phyloP scores from a whole-genome alignment of 2,888 invertebrate genomes.

The Nomada flava region DNA sequence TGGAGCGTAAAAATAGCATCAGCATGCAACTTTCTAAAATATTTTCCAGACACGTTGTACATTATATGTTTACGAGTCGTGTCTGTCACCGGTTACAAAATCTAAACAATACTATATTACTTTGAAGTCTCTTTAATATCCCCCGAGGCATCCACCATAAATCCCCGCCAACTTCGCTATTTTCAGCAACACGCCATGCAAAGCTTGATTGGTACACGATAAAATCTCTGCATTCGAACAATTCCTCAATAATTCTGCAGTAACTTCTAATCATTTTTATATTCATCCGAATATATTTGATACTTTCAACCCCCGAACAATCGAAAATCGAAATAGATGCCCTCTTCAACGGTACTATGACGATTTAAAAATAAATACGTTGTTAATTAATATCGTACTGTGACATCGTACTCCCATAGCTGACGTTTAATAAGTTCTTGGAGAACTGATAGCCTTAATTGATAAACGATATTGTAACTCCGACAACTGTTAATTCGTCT shows the following conservation, averaged over 20 bases:
- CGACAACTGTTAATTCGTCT: no score
- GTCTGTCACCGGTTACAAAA: slow-evolving; percentile 6
- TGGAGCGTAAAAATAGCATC: not conserved
- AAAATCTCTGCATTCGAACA: not conserved
- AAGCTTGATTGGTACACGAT: not conserved
- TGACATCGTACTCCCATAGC: no score
- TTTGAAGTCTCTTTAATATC: slow-evolving; percentile 3
- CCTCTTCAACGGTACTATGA: no score
- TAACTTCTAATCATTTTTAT: not conserved
- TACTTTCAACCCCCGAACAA: no score
- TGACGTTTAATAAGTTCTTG: no score
- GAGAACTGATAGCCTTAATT: no score
- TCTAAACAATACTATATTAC: slow-evolving; percentile 6
- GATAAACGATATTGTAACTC: no score
- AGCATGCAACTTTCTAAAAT: slow-evolving; percentile 19
- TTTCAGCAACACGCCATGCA: not conserved
- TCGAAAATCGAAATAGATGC: no score
- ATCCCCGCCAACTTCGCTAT: not conserved
- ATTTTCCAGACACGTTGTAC: not conserved
- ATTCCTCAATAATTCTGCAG: not conserved
- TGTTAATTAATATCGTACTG: no score
- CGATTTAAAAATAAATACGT: no score
- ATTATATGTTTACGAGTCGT: not conserved
- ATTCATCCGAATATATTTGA: not conserved
- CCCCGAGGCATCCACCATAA: not conserved